Conservation (phyloP, 2,113 vertebrate genomes). For the Saccopteryx leptura region DNA sequence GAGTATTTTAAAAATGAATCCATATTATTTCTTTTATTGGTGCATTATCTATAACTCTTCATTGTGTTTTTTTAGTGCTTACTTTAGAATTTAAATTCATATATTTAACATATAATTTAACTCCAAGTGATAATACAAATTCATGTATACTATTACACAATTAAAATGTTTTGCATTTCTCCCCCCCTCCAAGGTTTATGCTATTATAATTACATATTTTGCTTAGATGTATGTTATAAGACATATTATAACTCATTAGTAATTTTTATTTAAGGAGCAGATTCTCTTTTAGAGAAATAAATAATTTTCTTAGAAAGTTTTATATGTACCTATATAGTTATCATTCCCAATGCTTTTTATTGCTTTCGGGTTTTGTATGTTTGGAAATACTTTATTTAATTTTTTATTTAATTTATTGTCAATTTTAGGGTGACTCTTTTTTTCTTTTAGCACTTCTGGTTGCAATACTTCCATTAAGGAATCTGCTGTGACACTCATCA, state of each 20-base stretch:
- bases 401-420: conserved; percentile 7
- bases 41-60: neutral
- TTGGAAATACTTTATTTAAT: conserved; percentile 28
- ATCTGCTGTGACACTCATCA: neutral
- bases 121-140: neutral
- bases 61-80: neutral
- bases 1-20: neutral
- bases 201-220: conserved; percentile 22
- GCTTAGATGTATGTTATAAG: neutral
- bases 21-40: neutral
- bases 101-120: neutral
- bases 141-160: neutral
- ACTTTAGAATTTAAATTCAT: neutral
- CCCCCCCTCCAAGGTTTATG: neutral
- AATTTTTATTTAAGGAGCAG: neutral
- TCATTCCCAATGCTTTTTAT: neutral
- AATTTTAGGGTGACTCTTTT: neutral
- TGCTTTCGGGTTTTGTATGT: neutral
- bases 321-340: neutral
- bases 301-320: neutral
- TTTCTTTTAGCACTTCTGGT: conserved; percentile 21
- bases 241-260: neutral
- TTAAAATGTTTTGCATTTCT: conserved; percentile 19
- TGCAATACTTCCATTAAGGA: neutral
- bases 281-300: neutral